These are phyloP conservation scores for Diplolepis rosae DNA, from an alignment of 2,888 invertebrate species.

Conservation along the genomic window DNA sequence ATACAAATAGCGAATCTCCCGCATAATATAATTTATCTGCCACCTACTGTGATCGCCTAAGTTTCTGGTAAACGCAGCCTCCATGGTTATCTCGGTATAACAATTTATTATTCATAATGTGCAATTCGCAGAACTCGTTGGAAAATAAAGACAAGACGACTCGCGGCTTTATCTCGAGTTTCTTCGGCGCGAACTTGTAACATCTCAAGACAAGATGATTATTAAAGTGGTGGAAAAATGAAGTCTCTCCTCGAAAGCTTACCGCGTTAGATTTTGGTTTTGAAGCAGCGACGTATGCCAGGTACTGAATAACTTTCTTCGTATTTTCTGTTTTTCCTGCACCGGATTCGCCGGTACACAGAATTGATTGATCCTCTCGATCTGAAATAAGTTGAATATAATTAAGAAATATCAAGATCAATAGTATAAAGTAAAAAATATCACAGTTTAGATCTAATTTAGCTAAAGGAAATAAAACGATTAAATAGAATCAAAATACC, in stretches of 20 bases:
- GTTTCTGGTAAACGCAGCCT: constrained; percentile 9
- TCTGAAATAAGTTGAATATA: constrained; percentile 79
- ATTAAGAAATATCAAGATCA: not conserved
- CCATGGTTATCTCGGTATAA: not conserved
- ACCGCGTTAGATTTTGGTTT: constrained; percentile 94
- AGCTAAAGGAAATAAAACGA: too few relatives aligned
- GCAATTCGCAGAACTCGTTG: constrained; percentile 15
- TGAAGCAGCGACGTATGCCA: constrained; percentile 99
- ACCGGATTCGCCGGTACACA: constrained; percentile 99
- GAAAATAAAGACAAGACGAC: not conserved
- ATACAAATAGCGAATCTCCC: not conserved
- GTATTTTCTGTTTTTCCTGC: constrained; percentile 99
- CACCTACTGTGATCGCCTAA: constrained; percentile 7
- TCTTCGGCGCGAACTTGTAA: not conserved
- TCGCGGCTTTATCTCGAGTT: not conserved
- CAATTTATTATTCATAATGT: constrained; percentile 23
- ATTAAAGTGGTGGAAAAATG: not conserved
- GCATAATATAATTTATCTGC: constrained; percentile 15
- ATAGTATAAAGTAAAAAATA: not conserved
- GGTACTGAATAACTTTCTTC: constrained; percentile 99
- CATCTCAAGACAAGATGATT: not conserved
- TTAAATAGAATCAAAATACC: too few relatives aligned
- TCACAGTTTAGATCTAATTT: not conserved
- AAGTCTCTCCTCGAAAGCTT: constrained; percentile 72
- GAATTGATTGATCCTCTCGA: constrained; percentile 99